Conservation (phyloP, 2,888 invertebrate genomes). For the Harpagoxenus sublaevis region DNA sequence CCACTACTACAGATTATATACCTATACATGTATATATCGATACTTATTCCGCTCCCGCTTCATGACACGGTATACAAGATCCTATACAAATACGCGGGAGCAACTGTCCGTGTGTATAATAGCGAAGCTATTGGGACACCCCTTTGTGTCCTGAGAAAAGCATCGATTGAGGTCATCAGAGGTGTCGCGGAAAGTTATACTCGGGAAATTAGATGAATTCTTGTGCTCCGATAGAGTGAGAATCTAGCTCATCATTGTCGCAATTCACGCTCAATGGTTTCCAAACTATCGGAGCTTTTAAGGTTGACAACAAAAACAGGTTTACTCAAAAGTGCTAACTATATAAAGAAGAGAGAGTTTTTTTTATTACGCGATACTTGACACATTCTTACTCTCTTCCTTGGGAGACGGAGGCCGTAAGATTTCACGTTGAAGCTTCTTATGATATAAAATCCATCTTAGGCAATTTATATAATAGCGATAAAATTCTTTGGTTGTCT, state of each 20-base stretch:
- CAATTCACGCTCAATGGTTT: not conserved
- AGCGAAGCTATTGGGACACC: not conserved
- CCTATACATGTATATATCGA: not conserved
- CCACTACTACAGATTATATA: not conserved
- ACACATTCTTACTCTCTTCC: not conserved
- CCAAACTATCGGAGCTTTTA: not conserved
- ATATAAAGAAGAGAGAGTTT: not conserved
- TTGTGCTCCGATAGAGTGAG: not conserved
- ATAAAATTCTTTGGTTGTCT: not conserved
- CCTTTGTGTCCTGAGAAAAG: conserved; percentile 5
- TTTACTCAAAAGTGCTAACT: not conserved
- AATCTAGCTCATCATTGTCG: not conserved
- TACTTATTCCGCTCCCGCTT: not conserved
- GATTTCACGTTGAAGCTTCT: not conserved
- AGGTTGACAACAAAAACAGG: not conserved
- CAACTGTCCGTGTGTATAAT: not conserved
- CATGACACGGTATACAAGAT: not conserved
- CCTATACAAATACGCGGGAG: not conserved
- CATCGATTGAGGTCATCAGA: conserved; percentile 30
- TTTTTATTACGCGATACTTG: not conserved
- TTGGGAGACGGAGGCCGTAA: not conserved
- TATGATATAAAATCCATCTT: not conserved
- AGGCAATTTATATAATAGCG: not conserved
- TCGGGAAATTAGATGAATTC: conserved; percentile 26
- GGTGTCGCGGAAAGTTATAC: not conserved